Percentiles rank a stretch among this genome's conserved stretches.
Conservation (phyloP, 2,888 invertebrate genomes). For the Apodemia hepburni region DNA sequence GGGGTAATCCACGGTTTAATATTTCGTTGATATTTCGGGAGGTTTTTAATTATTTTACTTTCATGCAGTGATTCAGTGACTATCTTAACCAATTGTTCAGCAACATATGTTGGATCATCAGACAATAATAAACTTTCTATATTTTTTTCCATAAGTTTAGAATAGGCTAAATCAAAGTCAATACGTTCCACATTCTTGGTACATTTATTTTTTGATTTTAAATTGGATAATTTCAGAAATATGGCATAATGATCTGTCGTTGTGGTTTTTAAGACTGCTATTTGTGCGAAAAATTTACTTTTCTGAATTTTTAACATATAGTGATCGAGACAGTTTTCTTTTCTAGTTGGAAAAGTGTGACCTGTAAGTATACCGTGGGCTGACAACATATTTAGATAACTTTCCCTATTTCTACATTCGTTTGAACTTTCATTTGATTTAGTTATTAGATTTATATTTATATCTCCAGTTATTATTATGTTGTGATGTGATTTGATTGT, state of each 20-base stretch:
- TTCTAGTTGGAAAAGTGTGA: neutral
- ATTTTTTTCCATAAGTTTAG: neutral
- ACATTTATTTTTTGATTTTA: too few relatives aligned
- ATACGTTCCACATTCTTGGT: too few relatives aligned
- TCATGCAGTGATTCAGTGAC: neutral
- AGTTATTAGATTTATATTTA: constrained; percentile 34
- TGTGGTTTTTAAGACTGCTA: too few relatives aligned
- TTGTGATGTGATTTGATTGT: constrained; percentile 23
- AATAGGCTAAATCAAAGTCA: neutral
- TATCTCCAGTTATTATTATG: constrained; percentile 33
- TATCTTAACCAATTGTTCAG: neutral
- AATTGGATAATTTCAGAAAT: too few relatives aligned
- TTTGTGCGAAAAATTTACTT: neutral
- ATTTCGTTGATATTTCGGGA: neutral
- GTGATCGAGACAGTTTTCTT: neutral
- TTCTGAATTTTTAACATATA: neutral
- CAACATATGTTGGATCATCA: neutral
- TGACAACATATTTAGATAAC: constrained; percentile 27
- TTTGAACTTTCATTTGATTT: too few relatives aligned
- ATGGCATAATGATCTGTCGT: too few relatives aligned
- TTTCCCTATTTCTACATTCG: neutral
- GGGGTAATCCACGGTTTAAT: neutral
- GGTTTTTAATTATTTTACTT: neutral
- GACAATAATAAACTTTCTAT: neutral
- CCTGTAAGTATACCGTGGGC: neutral